Base-by-base conservation (phyloP, 2,888 invertebrate species). In the Sphaerophoria rueppellii region DNA sequence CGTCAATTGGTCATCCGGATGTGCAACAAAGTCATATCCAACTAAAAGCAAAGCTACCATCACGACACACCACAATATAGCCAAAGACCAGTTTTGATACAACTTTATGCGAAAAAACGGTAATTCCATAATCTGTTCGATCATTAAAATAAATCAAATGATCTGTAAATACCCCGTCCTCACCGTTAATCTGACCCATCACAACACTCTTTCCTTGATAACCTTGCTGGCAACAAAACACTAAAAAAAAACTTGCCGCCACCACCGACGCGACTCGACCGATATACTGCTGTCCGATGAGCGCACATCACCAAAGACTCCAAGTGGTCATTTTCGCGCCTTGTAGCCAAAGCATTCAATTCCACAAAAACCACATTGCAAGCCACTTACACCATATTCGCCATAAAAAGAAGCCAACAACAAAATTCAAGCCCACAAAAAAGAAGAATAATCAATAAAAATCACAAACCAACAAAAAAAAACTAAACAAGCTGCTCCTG, bases 81-180 rank as follows among this genome's bases (percentile, higher is more conserved):
- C 4, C 35, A 57, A 71, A 72, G 32, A 50, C 67, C n/a, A 57
- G 67, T 54, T 24, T 40, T 5, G 12, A 52, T 14, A 54, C 61
- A 54, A 46, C 58, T 40, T 40, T 7, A 46, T 54, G 6, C 24
- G 16, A 46, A 24, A 69, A 82, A 85, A 85, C 73, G 81, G 73
- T 81, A 77, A 76, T 85, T 81, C 63, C 73, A 81, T 60, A 12
- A 58, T 77, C 50, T 76, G 78, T 74, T 67, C 58, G 73, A 65
- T 76, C 77, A 54, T 81, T 70, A 77, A 81, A 65, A 85, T 85
- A 85, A 85, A 85, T 85, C 80, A 80, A 76, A 43, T 70, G 65
- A 80, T 73, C 81, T 73, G 69, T 71, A 69, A 72, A 52, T 43
- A 32, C 61, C 71, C 78, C 70, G 16, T n/a, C 32, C 7, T 54